Evolutionary conservation across 2,797 vertebrate species (phyloP).

Genomic region (Buphagus erythrorhynchus): DNA sequence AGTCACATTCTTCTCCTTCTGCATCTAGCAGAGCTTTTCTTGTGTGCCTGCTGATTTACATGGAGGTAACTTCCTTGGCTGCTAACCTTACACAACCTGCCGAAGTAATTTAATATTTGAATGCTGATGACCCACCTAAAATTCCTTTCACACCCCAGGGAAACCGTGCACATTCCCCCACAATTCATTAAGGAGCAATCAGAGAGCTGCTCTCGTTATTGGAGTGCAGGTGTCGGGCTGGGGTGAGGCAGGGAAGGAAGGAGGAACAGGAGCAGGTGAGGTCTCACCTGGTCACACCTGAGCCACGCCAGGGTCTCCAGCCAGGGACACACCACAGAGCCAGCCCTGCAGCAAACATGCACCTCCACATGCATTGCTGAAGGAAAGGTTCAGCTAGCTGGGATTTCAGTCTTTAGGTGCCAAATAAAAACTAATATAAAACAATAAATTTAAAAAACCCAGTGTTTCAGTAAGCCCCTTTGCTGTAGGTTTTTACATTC

Average conservation of each 20-base stretch:
- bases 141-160: conserved; percentile 10
- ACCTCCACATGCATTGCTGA: neutral
- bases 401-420: neutral
- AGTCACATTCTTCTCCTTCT: neutral
- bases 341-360: neutral
- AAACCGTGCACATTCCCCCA: neutral
- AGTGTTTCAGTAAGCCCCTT: neutral
- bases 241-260: neutral
- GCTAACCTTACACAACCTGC: conserved; percentile 16
- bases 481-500: neutral
- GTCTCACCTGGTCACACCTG: neutral
- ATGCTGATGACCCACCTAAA: conserved; percentile 10
- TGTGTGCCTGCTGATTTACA: neutral
- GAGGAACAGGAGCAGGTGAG: neutral
- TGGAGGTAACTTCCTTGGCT: neutral
- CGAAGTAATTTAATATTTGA: conserved; percentile 6
- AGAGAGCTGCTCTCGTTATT: neutral
- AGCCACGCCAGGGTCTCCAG: neutral
- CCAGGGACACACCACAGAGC: neutral
- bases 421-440: neutral
- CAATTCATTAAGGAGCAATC: neutral
- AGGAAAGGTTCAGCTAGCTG: neutral
- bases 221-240: rapidly evolving
- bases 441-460: neutral
- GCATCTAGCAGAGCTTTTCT: neutral